A percentile compares a stretch with the other conserved stretches of the same genome.
Evolutionary conservation across 1,140 invertebrate genomes (phyloP).

Genomic region (Adoxophyes honmai): DNA sequence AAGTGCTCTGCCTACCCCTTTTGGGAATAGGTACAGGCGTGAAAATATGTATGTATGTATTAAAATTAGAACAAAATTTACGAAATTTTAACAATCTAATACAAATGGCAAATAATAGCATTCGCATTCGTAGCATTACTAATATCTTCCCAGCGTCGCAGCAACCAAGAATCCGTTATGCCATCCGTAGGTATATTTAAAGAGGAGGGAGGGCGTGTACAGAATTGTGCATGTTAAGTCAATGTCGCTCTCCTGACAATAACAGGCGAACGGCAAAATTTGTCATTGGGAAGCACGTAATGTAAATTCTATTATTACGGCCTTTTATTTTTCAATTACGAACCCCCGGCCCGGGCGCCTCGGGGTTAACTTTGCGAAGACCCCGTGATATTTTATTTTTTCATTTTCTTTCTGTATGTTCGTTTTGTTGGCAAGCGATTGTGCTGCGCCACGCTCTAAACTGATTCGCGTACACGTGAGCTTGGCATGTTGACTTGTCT

Average conservation of each 20-base stretch:
- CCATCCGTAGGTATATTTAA: conserved; percentile 8
- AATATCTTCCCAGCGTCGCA: conserved; percentile 7
- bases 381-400: conserved; percentile 40
- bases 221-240: conserved; percentile 35
- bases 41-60: too few relatives aligned
- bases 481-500: too few relatives aligned
- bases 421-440: conserved; percentile 1
- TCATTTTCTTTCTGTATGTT: conserved; percentile 25
- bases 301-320: conserved; percentile 76
- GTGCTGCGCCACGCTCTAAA: neutral
- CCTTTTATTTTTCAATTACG: conserved; percentile 77
- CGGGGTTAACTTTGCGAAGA: conserved; percentile 56
- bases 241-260: conserved; percentile 61
- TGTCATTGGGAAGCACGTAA: conserved; percentile 73
- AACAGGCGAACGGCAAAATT: conserved; percentile 66
- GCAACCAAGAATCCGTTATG: conserved; percentile 12
- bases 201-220: conserved; percentile 20
- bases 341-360: conserved; percentile 53
- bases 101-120: too few relatives aligned
- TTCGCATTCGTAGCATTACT: too few relatives aligned
- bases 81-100: too few relatives aligned
- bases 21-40: too few relatives aligned
- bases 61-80: too few relatives aligned
- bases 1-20: too few relatives aligned
- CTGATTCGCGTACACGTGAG: too few relatives aligned